Conservation (phyloP, 2,888 invertebrate species). For the Spodoptera littoralis region DNA sequence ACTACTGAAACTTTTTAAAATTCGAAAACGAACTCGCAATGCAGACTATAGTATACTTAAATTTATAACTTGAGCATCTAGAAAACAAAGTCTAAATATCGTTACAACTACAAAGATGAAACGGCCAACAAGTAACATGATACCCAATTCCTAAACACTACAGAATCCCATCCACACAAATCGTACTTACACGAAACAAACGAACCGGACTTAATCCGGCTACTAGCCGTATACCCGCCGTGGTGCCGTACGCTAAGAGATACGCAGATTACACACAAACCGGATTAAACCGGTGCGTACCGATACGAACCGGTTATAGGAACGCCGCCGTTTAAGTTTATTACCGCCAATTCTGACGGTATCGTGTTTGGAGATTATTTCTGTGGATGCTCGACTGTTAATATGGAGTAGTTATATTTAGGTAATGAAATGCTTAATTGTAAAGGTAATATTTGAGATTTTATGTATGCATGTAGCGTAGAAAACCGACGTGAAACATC, state of each 20-base stretch:
- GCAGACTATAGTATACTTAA: too few species aligned
- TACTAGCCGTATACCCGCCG: slow-evolving; percentile 32
- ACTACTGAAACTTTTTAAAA: too few species aligned
- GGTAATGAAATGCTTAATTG: too few species aligned
- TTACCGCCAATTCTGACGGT: slow-evolving; percentile 16
- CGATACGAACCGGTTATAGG: slow-evolving; percentile 34
- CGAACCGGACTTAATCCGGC: slow-evolving; percentile 54
- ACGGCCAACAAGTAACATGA: slow-evolving; percentile 15
- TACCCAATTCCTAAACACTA: slow-evolving; percentile 34
- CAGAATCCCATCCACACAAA: slow-evolving; percentile 31
- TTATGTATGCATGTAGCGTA: too few species aligned
- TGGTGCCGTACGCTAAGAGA: slow-evolving; percentile 46
- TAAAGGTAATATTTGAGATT: too few species aligned
- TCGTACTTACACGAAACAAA: slow-evolving; percentile 46
- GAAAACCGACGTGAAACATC: too few species aligned
- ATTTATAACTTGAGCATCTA: too few species aligned
- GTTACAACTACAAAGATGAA: not conserved
- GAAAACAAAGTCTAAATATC: too few species aligned
- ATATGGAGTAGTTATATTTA: not conserved
- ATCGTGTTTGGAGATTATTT: slow-evolving; percentile 5
- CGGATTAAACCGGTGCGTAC: slow-evolving; percentile 54
- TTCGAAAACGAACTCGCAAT: too few species aligned
- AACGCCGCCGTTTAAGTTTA: slow-evolving; percentile 13
- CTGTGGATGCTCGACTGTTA: not conserved
- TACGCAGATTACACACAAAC: slow-evolving; percentile 58